Conservation (phyloP, 2,113 vertebrate species). For the Cettia cetti region DNA sequence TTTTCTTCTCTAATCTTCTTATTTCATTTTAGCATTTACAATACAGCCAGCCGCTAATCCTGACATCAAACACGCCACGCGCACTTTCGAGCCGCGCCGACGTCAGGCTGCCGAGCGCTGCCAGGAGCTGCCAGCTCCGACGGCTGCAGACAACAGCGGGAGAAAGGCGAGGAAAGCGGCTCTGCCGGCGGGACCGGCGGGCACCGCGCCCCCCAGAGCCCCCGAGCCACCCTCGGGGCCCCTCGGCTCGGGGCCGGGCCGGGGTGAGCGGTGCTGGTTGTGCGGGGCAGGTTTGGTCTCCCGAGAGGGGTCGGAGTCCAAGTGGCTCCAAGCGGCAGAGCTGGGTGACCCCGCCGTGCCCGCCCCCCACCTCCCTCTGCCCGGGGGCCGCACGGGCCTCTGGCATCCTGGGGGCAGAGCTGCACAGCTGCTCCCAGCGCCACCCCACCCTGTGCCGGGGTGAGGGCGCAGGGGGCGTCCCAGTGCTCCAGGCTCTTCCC, state of each 20-base stretch:
- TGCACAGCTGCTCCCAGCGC: background rate
- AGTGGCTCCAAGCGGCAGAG: background rate
- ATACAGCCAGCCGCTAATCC: slow-evolving; percentile 63
- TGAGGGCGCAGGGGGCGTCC: fast-evolving
- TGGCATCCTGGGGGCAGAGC: background rate
- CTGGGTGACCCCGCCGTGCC: background rate
- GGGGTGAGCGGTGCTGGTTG: background rate
- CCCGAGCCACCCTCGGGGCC: background rate
- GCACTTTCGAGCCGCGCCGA: slow-evolving; percentile 20
- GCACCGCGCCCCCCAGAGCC: background rate
- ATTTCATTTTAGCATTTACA: slow-evolving; percentile 67
- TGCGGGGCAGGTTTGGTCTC: background rate
- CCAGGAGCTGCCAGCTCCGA: slow-evolving; percentile 51
- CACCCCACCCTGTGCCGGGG: background rate
- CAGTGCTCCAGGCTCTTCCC: background rate
- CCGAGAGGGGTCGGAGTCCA: fast-evolving
- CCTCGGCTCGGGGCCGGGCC: too few relatives aligned
- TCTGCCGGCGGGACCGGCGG: background rate
- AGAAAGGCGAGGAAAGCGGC: background rate
- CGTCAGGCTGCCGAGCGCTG: slow-evolving; percentile 23
- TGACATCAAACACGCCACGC: slow-evolving; percentile 63
- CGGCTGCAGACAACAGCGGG: background rate
- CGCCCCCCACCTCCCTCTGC: fast-evolving
- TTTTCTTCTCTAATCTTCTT: slow-evolving; percentile 68
- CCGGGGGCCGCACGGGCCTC: background rate